Evolutionary conservation across 2,888 invertebrate species (phyloP).

Genomic region (Nysson spinosus): DNA sequence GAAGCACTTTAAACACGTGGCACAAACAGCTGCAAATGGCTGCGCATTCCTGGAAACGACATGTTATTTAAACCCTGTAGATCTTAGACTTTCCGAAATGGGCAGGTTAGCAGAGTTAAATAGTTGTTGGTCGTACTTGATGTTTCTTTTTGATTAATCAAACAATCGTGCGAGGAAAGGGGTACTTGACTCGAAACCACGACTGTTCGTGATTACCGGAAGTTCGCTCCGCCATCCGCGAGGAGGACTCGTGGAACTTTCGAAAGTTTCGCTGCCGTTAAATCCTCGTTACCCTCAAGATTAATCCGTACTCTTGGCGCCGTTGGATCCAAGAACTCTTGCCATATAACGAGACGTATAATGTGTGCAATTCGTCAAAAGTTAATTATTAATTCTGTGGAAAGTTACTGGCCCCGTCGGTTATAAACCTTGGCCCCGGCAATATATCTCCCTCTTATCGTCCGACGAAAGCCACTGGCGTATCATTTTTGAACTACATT

Average conservation of each 20-base stretch:
- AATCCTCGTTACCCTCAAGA: slow-evolving; percentile 59
- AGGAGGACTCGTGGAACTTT: slow-evolving; percentile 47
- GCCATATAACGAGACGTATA: slow-evolving; percentile 28
- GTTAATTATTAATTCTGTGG: slow-evolving; percentile 41
- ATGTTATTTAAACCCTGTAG: too few relatives aligned
- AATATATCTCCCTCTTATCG: slow-evolving; percentile 15
- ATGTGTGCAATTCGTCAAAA: slow-evolving; percentile 46
- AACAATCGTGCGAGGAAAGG: slow-evolving; percentile 30
- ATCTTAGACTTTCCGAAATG: too few relatives aligned
- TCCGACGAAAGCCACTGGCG: background rate
- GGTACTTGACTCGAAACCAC: slow-evolving; percentile 16
- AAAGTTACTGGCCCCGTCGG: slow-evolving; percentile 1
- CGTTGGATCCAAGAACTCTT: slow-evolving; percentile 27
- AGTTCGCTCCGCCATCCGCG: slow-evolving; percentile 11
- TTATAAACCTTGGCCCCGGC: too few relatives aligned
- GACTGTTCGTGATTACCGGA: slow-evolving; percentile 42
- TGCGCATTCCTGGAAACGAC: too few relatives aligned
- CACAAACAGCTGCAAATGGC: too few relatives aligned
- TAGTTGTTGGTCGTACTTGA: too few relatives aligned
- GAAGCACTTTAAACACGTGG: too few relatives aligned
- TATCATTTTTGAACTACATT: background rate
- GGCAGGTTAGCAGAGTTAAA: too few relatives aligned
- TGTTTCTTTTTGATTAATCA: slow-evolving; percentile 37
- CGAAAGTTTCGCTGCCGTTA: slow-evolving; percentile 53
- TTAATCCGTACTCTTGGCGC: slow-evolving; percentile 47